These are phyloP conservation scores for Stenoptilia bipunctidactyla DNA, from an alignment of 2,888 invertebrate genomes.

Conservation along the genomic window DNA sequence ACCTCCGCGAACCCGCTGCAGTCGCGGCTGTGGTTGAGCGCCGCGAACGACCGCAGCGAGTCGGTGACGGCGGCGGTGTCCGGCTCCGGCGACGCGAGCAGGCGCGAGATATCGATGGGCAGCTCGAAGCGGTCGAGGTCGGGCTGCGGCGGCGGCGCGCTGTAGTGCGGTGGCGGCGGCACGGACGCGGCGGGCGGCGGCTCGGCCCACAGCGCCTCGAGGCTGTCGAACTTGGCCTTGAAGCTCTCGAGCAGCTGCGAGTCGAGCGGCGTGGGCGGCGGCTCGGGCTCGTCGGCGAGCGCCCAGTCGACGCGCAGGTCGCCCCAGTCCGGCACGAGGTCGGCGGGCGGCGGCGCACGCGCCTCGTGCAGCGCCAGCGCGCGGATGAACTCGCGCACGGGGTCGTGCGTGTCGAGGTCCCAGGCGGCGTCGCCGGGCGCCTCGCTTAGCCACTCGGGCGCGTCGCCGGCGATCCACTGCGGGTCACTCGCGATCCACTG, in stretches of 20 bases:
- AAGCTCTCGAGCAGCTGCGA: constrained; percentile 71
- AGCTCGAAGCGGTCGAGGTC: constrained; percentile 28
- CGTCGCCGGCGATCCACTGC: too few species aligned
- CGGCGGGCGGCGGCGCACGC: constrained; percentile 23
- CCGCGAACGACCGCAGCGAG: constrained; percentile 64
- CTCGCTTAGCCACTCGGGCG: constrained; percentile 70
- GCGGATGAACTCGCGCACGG: constrained; percentile 58
- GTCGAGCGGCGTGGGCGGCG: constrained; percentile 46
- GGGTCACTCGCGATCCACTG: too few species aligned
- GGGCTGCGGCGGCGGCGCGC: constrained; percentile 38
- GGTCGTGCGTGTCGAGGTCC: constrained; percentile 63
- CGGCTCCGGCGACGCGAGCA: constrained; percentile 24
- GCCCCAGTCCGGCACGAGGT: constrained; percentile 48
- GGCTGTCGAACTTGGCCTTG: constrained; percentile 77
- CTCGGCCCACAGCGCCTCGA: constrained; percentile 77
- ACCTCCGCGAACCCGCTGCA: constrained; percentile 75
- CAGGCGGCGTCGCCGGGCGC: constrained; percentile 64
- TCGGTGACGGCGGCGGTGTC: constrained; percentile 42
- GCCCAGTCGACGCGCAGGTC: constrained; percentile 43
- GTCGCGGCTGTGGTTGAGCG: constrained; percentile 73
- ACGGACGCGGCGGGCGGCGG: constrained; percentile 72
- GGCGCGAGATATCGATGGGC: constrained; percentile 7
- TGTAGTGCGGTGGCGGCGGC: constrained; percentile 71
- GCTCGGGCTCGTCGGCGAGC: constrained; percentile 36
- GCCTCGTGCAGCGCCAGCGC: constrained; percentile 62